These are phyloP conservation scores for Pempheris klunzingeri DNA, from an alignment of 2,797 vertebrate species.

Conservation along the genomic window DNA sequence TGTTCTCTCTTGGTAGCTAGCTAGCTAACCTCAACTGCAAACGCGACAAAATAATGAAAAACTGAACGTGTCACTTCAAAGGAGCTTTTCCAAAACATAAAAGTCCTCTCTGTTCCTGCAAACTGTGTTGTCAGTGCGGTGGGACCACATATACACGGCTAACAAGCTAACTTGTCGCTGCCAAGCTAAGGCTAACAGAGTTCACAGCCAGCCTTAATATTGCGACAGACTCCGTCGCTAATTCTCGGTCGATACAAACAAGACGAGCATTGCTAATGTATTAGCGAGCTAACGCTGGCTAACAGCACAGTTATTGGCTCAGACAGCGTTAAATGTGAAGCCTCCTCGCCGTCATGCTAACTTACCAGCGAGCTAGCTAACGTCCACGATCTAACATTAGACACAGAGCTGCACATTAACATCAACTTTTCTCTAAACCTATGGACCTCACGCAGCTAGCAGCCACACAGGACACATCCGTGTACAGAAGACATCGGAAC, in stretches of 20 bases:
- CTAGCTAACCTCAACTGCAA: constrained; percentile 22
- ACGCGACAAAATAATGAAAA: constrained; percentile 25
- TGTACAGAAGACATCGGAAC: constrained; percentile 4
- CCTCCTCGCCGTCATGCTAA: constrained; percentile 44
- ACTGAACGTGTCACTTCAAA: background rate
- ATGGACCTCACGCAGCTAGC: constrained; percentile 1
- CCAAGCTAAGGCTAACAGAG: constrained; percentile 68
- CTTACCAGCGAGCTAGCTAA: constrained; percentile 44
- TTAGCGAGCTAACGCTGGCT: constrained; percentile 40
- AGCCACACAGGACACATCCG: background rate
- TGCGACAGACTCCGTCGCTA: constrained; percentile 56
- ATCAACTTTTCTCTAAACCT: constrained; percentile 49
- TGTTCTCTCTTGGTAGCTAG: constrained; percentile 44
- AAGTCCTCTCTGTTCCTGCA: background rate
- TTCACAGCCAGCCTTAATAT: constrained; percentile 39
- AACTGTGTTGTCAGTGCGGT: constrained; percentile 63
- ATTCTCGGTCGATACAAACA: constrained; percentile 43
- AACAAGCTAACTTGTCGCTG: constrained; percentile 46
- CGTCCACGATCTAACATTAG: constrained; percentile 7
- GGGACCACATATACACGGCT: constrained; percentile 13
- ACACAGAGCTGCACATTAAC: constrained; percentile 25
- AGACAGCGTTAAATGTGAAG: background rate
- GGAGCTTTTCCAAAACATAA: constrained; percentile 1
- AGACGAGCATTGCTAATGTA: constrained; percentile 16
- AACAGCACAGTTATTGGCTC: too few species aligned